Evolutionary conservation across 1,140 invertebrate species (phyloP).

Genomic region (Scaptomyza hsui): DNA sequence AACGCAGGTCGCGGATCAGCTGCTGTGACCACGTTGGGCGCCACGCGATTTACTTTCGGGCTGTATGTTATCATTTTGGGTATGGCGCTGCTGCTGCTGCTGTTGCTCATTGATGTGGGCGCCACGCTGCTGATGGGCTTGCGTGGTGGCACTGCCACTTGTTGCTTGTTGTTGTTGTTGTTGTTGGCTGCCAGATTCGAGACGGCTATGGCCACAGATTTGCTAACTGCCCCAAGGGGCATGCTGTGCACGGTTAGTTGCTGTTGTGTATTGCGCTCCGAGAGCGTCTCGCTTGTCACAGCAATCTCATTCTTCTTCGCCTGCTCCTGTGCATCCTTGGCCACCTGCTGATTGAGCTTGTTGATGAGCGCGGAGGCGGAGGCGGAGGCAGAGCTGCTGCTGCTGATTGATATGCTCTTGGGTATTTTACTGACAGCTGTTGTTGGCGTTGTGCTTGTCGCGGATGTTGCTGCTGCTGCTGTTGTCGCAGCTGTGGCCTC

Average conservation of each 20-base stretch:
- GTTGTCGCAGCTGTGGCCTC: slow-evolving; percentile 61
- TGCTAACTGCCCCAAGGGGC: slow-evolving; percentile 88
- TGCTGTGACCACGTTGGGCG: slow-evolving; percentile 72
- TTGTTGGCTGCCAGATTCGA: slow-evolving; percentile 34
- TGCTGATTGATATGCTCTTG: slow-evolving; percentile 71
- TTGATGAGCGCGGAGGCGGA: slow-evolving; percentile 66
- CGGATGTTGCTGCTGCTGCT: slow-evolving; percentile 37
- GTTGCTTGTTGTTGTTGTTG: slow-evolving; percentile 12
- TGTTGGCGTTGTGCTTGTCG: slow-evolving; percentile 42
- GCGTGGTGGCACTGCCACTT: slow-evolving; percentile 85
- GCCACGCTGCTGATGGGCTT: slow-evolving; percentile 93
- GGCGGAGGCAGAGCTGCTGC: slow-evolving; percentile 53
- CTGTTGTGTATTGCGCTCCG: slow-evolving; percentile 70
- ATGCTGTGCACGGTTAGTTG: slow-evolving; percentile 88
- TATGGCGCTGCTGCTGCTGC: slow-evolving; percentile 85
- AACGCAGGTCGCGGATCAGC: slow-evolving; percentile 86
- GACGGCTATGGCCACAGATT: slow-evolving; percentile 81
- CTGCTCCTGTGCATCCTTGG: slow-evolving; percentile 32
- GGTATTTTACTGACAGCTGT: slow-evolving; percentile 69
- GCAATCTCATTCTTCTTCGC: slow-evolving; percentile 68
- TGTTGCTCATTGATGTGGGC: slow-evolving; percentile 88
- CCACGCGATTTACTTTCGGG: slow-evolving; percentile 82
- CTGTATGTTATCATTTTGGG: slow-evolving; percentile 89
- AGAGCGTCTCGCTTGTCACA: slow-evolving; percentile 74
- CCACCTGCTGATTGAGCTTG: slow-evolving; percentile 65